Base-by-base conservation (phyloP, 1,140 invertebrate species). In the Brachionus asplanchnoidis region DNA sequence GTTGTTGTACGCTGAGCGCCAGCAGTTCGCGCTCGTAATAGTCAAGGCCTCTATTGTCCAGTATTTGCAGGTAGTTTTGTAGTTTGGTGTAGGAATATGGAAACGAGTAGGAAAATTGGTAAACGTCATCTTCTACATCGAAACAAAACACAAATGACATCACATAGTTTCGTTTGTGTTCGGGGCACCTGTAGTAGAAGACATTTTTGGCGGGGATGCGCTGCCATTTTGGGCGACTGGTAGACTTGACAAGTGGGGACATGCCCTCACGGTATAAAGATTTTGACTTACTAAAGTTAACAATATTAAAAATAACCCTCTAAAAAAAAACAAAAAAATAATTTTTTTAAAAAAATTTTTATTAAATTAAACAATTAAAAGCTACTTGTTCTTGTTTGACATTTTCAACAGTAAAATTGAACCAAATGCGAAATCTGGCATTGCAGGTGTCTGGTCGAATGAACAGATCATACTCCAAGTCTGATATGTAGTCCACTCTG, bases 391-490 rank as follows among this genome's bases (percentile, higher is more conserved):
- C 95, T 36, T 93, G 91, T 85, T 94, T 94, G 0, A 96, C 95
- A 90, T 99, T 99, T 89, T 98, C 96, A 11, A 98, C 96, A 0
- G 95, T 96, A 88, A 99, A 99, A 89, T 99, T 97, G 89, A 98
- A 99, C 97, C 97, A 99, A 84, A 98, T 93, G 53, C 97, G 91
- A 80, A 95, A 93, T 40, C 95, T 92, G 0, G 96, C 96, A 89
- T 96, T 95, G 88, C 96, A 97, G 0, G 96, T 97, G 89, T 99
- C 97, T 0, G 97, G 97, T 68, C 97, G 91, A 50, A 99, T 93
- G 90, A 95, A 99, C 8, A 99, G 91, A 90, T 99, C 97, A 90
- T 98, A 98, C 89, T 99, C 97, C 88, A 93, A 94, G 87, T 97
- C 96, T 0, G 94, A 95, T 85, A 98, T 92, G 85, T 97, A 93